phyloP scores from a whole-genome alignment of 2,113 vertebrate species.

The Sisor rabdophorus region DNA sequence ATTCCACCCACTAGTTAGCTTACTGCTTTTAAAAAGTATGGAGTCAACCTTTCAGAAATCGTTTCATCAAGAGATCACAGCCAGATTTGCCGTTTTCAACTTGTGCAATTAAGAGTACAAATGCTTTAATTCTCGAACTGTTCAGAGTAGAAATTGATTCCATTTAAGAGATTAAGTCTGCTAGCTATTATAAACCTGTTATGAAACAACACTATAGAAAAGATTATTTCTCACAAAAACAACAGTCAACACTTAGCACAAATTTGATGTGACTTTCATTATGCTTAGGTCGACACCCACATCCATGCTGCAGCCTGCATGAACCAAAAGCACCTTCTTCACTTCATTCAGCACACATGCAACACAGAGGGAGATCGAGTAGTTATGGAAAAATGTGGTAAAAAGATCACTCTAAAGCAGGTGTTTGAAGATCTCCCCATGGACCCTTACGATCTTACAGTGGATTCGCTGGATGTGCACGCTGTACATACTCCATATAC shows the following conservation, averaged over 20 bases:
- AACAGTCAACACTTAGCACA: not conserved
- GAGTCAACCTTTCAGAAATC: not conserved
- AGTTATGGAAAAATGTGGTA: slow-evolving; percentile 77
- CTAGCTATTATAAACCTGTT: not conserved
- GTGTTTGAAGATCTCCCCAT: slow-evolving; percentile 86
- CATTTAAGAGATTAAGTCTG: not conserved
- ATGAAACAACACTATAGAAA: not conserved
- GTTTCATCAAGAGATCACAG: not conserved
- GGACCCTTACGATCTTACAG: slow-evolving; percentile 96
- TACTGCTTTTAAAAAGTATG: not conserved
- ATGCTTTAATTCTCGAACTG: not conserved
- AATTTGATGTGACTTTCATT: not conserved
- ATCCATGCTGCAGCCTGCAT: slow-evolving; percentile 97
- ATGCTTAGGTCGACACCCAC: slow-evolving; percentile 90
- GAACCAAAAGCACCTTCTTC: slow-evolving; percentile 94
- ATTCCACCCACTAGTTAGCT: not conserved
- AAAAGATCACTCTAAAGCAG: slow-evolving; percentile 82
- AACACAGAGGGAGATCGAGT: slow-evolving; percentile 79
- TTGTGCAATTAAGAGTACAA: not conserved
- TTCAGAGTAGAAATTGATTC: not conserved
- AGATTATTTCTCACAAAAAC: not conserved
- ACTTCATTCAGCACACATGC: slow-evolving; percentile 88
- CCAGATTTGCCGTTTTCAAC: too few species aligned
- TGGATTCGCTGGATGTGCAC: slow-evolving; percentile 95
- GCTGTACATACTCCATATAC: slow-evolving; percentile 74